These are phyloP conservation scores for Thalassoma bifasciatum DNA, from an alignment of 2,113 vertebrate genomes.

Conservation along the genomic window DNA sequence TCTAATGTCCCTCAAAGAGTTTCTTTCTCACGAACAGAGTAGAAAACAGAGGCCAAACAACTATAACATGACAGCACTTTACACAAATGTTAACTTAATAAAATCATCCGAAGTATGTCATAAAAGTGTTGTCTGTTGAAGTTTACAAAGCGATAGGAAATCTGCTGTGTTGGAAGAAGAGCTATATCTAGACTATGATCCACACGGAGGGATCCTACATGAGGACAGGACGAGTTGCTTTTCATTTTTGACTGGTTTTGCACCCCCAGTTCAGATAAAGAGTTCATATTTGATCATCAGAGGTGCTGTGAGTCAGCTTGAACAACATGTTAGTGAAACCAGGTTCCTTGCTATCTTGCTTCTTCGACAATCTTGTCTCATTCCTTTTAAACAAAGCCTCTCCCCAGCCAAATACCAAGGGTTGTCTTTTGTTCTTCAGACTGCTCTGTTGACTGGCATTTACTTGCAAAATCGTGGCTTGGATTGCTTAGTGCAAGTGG, in stretches of 20 bases:
- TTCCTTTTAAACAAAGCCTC: not conserved
- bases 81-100: not conserved
- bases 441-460: not conserved
- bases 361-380: not conserved
- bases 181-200: not conserved
- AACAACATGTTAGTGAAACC: too few relatives aligned
- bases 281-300: too few relatives aligned
- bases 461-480: not conserved
- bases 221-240: too few relatives aligned
- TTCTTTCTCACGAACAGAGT: not conserved
- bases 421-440: not conserved
- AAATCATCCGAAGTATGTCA: not conserved
- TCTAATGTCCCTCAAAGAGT: not conserved
- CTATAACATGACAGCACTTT: not conserved
- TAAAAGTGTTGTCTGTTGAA: not conserved
- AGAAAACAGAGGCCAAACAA: not conserved
- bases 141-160: not conserved
- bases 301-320: too few relatives aligned
- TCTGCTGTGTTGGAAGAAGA: not conserved
- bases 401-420: not conserved
- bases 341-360: too few relatives aligned
- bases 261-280: too few relatives aligned
- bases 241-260: too few relatives aligned
- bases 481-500: not conserved
- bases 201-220: not conserved